A percentile compares a stretch with the other conserved stretches of the same genome.
Evolutionary conservation across 2,888 invertebrate species (phyloP).

Genomic region (Drosophila atroscutellata): DNA sequence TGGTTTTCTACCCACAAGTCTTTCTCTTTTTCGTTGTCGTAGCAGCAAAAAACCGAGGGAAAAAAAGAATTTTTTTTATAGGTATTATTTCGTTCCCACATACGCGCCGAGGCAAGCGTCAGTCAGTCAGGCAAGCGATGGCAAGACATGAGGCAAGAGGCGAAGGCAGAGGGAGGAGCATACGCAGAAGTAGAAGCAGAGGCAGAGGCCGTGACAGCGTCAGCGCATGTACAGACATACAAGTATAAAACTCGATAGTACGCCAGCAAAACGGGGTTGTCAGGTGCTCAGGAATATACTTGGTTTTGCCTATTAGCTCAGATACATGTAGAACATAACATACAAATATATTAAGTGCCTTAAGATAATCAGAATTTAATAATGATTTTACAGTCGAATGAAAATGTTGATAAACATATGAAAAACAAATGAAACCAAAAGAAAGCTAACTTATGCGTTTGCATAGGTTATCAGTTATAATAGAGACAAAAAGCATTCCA

Average conservation of each 20-base stretch:
- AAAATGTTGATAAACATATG: background rate
- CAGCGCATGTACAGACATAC: conserved; percentile 72
- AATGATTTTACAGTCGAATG: background rate
- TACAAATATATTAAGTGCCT: background rate
- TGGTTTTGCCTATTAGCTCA: background rate
- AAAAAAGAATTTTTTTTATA: conserved; percentile 61
- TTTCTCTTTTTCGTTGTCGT: conserved; percentile 81
- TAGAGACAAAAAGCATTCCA: background rate
- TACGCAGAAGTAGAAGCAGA: conserved; percentile 60
- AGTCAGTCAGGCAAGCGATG: conserved; percentile 62
- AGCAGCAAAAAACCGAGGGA: conserved; percentile 54
- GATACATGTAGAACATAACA: background rate
- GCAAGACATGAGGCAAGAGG: conserved; percentile 40
- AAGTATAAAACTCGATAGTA: conserved; percentile 77
- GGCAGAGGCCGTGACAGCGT: conserved; percentile 77
- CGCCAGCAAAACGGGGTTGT: conserved; percentile 60
- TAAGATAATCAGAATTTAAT: background rate
- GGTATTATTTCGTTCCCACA: conserved; percentile 83
- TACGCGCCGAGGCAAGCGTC: conserved; percentile 76
- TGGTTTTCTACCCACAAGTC: conserved; percentile 83
- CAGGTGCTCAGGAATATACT: conserved; percentile 18
- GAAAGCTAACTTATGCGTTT: background rate
- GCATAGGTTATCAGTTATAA: background rate
- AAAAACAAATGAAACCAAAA: background rate
- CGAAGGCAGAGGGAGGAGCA: conserved; percentile 46